Percentiles rank a stretch among this genome's conserved stretches.
Evolutionary conservation across 2,113 vertebrate species (phyloP).

Genomic region (Recurvirostra avosetta): DNA sequence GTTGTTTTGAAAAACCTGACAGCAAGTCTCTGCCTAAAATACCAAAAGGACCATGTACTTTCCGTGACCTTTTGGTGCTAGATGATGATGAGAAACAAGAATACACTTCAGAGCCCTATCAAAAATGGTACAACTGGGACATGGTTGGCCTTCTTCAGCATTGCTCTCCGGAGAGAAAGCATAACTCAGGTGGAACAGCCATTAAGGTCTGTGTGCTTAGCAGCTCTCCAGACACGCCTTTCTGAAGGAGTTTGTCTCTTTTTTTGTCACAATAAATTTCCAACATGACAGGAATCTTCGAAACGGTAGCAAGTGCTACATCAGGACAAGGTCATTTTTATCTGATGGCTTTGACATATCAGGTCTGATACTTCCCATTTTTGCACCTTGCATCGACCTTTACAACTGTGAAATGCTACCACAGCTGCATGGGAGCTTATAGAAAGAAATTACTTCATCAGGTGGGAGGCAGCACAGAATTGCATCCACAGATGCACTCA

Average conservation of each 20-base stretch:
- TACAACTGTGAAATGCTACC: neutral
- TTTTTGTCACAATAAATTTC: neutral
- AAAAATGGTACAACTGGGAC: neutral
- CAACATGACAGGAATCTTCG: neutral
- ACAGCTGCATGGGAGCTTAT: neutral
- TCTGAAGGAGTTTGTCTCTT: neutral
- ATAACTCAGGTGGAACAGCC: neutral
- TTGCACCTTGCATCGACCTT: neutral
- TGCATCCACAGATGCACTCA: neutral
- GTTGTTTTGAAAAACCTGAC: neutral
- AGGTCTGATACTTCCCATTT: neutral
- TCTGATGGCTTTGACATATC: neutral
- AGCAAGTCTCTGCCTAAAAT: neutral
- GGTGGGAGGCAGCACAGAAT: neutral
- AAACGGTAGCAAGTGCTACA: neutral
- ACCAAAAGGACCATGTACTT: neutral
- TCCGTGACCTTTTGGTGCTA: neutral
- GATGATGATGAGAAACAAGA: neutral
- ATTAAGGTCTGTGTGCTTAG: neutral
- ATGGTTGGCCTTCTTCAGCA: neutral
- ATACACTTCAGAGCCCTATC: neutral
- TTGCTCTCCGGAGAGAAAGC: neutral
- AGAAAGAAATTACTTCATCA: neutral
- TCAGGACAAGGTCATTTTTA: neutral
- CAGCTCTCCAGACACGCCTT: neutral